Conservation (phyloP, 2,113 vertebrate species). For the Chlorodrepanis virens region DNA sequence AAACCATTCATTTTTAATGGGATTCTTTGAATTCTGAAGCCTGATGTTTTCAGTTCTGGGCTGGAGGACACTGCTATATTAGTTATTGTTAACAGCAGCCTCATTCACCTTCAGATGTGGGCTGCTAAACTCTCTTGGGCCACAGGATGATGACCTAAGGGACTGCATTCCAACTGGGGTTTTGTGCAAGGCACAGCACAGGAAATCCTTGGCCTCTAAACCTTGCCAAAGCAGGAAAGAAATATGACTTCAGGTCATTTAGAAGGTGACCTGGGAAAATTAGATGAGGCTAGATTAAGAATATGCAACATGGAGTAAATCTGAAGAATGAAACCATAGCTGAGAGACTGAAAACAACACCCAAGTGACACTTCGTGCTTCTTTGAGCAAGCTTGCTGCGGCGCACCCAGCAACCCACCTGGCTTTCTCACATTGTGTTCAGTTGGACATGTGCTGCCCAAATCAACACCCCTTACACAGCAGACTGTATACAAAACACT, state of each 20-base stretch:
- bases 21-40: constrained; percentile 35
- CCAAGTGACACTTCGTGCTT: neutral
- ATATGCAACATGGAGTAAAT: neutral
- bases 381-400: neutral
- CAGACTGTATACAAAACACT: neutral
- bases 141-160: neutral
- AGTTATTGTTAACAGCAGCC: constrained; percentile 7
- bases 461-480: neutral
- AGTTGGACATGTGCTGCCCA: neutral
- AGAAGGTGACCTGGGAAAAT: neutral
- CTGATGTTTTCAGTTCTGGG: neutral
- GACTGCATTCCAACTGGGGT: neutral
- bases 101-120: constrained; percentile 32
- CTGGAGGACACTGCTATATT: neutral
- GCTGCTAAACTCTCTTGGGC: neutral
- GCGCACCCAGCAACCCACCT: neutral
- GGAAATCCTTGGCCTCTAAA: neutral
- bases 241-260: neutral
- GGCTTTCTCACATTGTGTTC: neutral
- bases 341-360: neutral
- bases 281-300: neutral
- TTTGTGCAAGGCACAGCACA: neutral
- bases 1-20: constrained; percentile 3
- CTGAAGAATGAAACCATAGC: neutral
- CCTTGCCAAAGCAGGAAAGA: neutral